Percentiles rank a stretch among this genome's conserved stretches.
Evolutionary conservation across 2,888 invertebrate genomes (phyloP).

Genomic region (Drosophila falleni): DNA sequence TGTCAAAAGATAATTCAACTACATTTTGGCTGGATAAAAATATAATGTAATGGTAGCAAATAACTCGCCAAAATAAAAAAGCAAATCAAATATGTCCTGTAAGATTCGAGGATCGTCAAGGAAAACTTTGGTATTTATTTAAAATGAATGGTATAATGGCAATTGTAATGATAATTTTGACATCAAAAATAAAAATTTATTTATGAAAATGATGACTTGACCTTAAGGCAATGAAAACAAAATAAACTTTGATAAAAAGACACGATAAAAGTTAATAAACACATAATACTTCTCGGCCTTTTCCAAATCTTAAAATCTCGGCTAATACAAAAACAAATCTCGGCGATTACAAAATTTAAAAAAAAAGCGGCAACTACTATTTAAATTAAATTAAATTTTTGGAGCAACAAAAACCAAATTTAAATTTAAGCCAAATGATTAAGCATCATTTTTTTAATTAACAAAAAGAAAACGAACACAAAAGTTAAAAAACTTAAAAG

Average conservation of each 20-base stretch:
- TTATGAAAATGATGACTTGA: conserved; percentile 53
- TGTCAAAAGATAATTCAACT: conserved; percentile 39
- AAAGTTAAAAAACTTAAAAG: conserved; percentile 42
- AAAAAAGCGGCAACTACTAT: conserved; percentile 62
- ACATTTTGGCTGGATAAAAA: conserved; percentile 48
- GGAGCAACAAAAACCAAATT: conserved; percentile 73
- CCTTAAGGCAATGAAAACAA: conserved; percentile 41
- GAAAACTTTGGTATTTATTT: conserved; percentile 46
- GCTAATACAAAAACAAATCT: conserved; percentile 57
- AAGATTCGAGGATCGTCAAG: conserved; percentile 38
- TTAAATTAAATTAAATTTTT: conserved; percentile 78
- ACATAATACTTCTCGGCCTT: conserved; percentile 60
- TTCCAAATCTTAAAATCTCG: conserved; percentile 60
- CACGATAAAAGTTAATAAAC: conserved; percentile 27
- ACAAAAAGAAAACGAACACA: conserved; percentile 34
- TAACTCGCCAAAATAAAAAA: conserved; percentile 12
- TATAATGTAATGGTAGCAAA: conserved; percentile 5
- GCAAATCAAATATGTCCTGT: conserved; percentile 18
- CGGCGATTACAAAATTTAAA: conserved; percentile 62
- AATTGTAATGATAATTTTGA: conserved; percentile 36
- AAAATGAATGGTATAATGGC: conserved; percentile 18
- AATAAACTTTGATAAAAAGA: conserved; percentile 39
- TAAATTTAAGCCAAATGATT: conserved; percentile 76
- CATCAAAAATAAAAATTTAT: conserved; percentile 34
- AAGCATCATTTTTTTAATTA: conserved; percentile 82